These are phyloP conservation scores for Hoplias malabaricus DNA, from an alignment of 2,113 vertebrate genomes.

Conservation along the genomic window DNA sequence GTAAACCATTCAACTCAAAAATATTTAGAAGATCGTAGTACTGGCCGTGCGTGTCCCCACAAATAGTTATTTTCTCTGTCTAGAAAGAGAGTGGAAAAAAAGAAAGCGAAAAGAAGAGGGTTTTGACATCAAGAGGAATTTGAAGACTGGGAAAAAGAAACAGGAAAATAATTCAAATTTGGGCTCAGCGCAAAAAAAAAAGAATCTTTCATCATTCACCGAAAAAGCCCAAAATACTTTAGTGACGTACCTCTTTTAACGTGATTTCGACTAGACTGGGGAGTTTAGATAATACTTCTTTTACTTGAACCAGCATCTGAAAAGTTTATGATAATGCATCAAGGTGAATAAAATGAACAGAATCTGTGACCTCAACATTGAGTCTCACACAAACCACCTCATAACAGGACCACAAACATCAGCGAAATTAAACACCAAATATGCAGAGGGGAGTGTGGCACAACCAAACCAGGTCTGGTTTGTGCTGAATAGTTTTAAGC, in stretches of 20 bases:
- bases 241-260: constrained; percentile 81
- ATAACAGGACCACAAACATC: too few relatives aligned
- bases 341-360: too few relatives aligned
- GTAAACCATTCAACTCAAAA: constrained; percentile 89
- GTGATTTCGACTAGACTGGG: constrained; percentile 88
- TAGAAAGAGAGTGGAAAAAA: constrained; percentile 64
- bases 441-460: too few relatives aligned
- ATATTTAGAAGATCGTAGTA: constrained; percentile 94
- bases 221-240: too few relatives aligned
- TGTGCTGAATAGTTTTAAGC: too few relatives aligned
- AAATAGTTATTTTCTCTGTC: constrained; percentile 91
- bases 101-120: constrained; percentile 1
- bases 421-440: too few relatives aligned
- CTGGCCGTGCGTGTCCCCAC: constrained; percentile 94
- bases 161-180: background rate
- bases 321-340: too few relatives aligned
- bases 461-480: too few relatives aligned
- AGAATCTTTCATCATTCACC: background rate
- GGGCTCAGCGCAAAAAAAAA: background rate
- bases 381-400: too few relatives aligned
- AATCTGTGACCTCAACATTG: too few relatives aligned
- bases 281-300: constrained; percentile 88
- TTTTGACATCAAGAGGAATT: background rate
- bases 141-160: background rate
- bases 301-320: constrained; percentile 91